These are phyloP conservation scores for Leucophora obtusa DNA, from an alignment of 2,888 invertebrate genomes.

Conservation along the genomic window DNA sequence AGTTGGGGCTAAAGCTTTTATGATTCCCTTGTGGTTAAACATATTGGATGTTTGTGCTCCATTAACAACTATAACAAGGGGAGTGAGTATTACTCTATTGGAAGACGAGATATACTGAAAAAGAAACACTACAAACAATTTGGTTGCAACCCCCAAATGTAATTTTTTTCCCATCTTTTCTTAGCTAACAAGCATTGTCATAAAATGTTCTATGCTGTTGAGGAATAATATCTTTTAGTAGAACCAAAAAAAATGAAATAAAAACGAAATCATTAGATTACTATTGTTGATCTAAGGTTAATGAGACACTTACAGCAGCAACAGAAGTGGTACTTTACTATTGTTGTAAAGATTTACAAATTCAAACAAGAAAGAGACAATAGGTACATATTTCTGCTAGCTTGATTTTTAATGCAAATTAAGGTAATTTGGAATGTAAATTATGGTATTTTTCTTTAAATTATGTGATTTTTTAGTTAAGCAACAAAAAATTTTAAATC, in stretches of 20 bases:
- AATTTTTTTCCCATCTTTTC: background rate
- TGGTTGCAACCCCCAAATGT: conserved; percentile 8
- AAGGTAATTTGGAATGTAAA: conserved; percentile 39
- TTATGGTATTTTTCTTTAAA: conserved; percentile 15
- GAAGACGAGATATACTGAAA: background rate
- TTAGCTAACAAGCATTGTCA: background rate
- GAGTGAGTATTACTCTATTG: conserved; percentile 17
- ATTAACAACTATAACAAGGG: conserved; percentile 31
- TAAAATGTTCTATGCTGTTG: background rate
- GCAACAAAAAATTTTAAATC: background rate
- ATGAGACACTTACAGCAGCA: conserved; percentile 58
- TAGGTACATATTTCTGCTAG: background rate
- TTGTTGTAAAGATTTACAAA: background rate
- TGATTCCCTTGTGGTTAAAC: conserved; percentile 53
- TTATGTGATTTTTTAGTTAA: too few relatives aligned
- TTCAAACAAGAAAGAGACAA: background rate
- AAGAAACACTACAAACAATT: conserved; percentile 42
- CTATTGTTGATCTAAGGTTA: conserved; percentile 60
- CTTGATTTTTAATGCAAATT: conserved; percentile 16
- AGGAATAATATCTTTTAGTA: conserved; percentile 1
- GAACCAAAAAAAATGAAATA: too few relatives aligned
- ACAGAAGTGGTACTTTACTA: conserved; percentile 49
- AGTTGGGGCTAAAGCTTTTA: conserved; percentile 37
- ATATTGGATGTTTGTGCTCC: conserved; percentile 37
- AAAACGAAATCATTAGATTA: conserved; percentile 58